Percentiles rank a stretch among this genome's conserved stretches.
Evolutionary conservation across 2,113 vertebrate genomes (phyloP).

Genomic region (Peromyscus polionotus): DNA sequence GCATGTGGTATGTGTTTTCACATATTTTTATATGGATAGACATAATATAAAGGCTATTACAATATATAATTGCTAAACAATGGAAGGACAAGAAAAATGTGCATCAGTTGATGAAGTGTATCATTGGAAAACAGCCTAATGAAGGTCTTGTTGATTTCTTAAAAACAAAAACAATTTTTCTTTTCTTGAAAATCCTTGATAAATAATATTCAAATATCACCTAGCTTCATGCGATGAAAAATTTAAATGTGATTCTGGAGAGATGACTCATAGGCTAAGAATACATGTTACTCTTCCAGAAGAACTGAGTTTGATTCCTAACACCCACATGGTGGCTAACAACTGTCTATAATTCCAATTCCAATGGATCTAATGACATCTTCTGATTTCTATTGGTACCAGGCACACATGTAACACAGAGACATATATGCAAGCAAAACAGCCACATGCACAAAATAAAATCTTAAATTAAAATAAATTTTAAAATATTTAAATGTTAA

Average conservation of each 20-base stretch:
- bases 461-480: background rate
- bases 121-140: background rate
- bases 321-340: too few species aligned
- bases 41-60: background rate
- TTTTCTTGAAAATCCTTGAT: constrained; percentile 19
- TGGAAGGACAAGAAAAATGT: background rate
- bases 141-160: background rate
- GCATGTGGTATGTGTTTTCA: background rate
- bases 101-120: background rate
- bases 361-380: too few species aligned
- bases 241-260: too few species aligned
- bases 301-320: too few species aligned
- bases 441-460: background rate
- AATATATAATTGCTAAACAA: constrained; percentile 41
- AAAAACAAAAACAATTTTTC: background rate
- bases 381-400: too few species aligned
- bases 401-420: too few species aligned
- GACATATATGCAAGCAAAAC: background rate
- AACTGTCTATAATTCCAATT: too few species aligned
- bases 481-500: constrained; percentile 43
- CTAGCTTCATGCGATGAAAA: background rate
- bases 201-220: constrained; percentile 25
- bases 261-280: too few species aligned
- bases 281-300: too few species aligned
- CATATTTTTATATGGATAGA: background rate